Evolutionary conservation across 2,888 invertebrate species (phyloP).

Genomic region (Chironomus tentans): DNA sequence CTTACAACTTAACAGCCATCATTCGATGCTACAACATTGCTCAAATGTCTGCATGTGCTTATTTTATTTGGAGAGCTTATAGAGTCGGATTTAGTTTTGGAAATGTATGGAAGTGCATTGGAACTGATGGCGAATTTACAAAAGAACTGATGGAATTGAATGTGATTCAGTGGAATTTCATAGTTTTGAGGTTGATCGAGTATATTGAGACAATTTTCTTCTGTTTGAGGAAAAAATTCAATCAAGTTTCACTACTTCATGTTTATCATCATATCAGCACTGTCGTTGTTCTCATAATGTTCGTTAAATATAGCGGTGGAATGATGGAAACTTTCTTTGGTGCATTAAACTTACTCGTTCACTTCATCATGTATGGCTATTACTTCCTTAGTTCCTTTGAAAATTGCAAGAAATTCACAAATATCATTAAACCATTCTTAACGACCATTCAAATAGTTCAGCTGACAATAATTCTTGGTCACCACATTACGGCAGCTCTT

Average conservation of each 20-base stretch:
- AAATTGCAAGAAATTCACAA: background rate
- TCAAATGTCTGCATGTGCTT: background rate
- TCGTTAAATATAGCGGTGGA: constrained; percentile 46
- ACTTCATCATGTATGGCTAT: constrained; percentile 48
- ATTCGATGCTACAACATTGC: background rate
- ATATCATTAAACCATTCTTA: background rate
- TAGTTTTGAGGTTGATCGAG: constrained; percentile 43
- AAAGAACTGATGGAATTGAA: background rate
- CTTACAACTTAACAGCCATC: background rate
- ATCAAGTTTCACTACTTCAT: constrained; percentile 46
- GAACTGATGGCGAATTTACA: too few species aligned
- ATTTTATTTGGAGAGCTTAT: background rate
- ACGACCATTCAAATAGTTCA: background rate
- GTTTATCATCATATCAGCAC: constrained; percentile 48
- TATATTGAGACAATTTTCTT: constrained; percentile 48
- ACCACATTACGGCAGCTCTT: background rate
- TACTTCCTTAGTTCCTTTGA: constrained; percentile 38
- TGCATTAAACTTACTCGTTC: constrained; percentile 44
- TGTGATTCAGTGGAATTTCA: background rate
- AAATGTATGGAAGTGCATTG: background rate
- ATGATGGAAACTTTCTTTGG: constrained; percentile 44
- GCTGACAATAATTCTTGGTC: background rate
- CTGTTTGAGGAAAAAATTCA: constrained; percentile 45
- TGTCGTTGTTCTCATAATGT: constrained; percentile 41
- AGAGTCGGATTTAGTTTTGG: background rate